Conservation (phyloP, 2,113 vertebrate genomes). For the Proterorhinus semilunaris region DNA sequence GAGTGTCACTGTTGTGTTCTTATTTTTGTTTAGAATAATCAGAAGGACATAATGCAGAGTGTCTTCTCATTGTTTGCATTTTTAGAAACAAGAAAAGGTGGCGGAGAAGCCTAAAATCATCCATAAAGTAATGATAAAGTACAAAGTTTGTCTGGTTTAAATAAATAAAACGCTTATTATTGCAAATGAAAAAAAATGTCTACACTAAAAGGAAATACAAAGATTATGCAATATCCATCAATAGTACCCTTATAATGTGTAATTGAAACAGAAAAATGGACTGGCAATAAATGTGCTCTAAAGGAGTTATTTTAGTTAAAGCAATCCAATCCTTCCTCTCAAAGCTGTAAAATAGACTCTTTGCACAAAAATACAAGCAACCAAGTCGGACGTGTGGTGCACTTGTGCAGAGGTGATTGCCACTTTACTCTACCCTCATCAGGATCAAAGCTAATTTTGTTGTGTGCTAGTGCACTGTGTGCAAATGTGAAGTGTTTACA, state of each 20-base stretch:
- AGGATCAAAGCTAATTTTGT: constrained; percentile 60
- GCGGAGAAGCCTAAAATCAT: not conserved
- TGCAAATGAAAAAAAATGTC: no score
- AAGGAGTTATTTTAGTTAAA: no score
- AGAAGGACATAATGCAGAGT: constrained; percentile 46
- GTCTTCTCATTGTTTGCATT: constrained; percentile 42
- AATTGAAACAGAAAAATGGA: no score
- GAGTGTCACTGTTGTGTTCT: constrained; percentile 54
- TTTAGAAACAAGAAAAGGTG: constrained; percentile 22
- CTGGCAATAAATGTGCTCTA: no score
- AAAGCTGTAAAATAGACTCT: constrained; percentile 33
- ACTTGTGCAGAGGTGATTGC: constrained; percentile 42
- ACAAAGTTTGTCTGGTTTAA: no score
- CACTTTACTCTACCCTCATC: constrained; percentile 35
- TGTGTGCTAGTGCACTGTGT: constrained; percentile 54
- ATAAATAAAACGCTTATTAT: no score
- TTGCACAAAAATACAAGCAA: constrained; percentile 24
- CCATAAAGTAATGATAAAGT: no score
- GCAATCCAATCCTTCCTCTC: no score
- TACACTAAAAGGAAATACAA: no score
- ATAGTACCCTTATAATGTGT: no score
- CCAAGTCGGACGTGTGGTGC: constrained; percentile 37
- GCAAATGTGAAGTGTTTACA: constrained; percentile 69
- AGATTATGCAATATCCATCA: no score
- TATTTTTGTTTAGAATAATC: constrained; percentile 59